A percentile compares a stretch with the other conserved stretches of the same genome.
These are phyloP conservation scores for Cyprinodon brontotheroides DNA, from an alignment of 2,113 vertebrate genomes.

Conservation along the genomic window DNA sequence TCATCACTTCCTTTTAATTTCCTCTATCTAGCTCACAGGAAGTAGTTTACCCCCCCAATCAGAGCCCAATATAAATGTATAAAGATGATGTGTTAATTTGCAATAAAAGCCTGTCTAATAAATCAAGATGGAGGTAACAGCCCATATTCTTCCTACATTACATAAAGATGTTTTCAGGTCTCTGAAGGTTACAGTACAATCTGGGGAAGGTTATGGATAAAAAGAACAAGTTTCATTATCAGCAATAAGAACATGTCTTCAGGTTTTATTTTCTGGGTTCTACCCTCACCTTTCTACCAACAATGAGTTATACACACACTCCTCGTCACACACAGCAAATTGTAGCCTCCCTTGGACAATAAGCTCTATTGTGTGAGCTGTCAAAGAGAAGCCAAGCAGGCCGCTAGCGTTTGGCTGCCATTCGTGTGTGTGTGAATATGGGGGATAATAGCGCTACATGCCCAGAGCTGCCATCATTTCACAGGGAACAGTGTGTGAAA, in stretches of 20 bases:
- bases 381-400: constrained; percentile 77
- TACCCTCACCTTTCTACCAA: constrained; percentile 60
- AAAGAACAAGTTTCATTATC: constrained; percentile 61
- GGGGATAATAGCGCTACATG: constrained; percentile 90
- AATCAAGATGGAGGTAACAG: background rate
- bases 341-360: constrained; percentile 88
- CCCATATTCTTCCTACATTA: background rate
- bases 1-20: constrained; percentile 77
- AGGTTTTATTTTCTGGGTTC: constrained; percentile 59
- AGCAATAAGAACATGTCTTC: constrained; percentile 60
- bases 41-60: constrained; percentile 81
- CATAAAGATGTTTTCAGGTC: background rate
- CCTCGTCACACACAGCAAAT: constrained; percentile 81
- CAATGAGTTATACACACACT: constrained; percentile 53
- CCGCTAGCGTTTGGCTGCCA: constrained; percentile 77
- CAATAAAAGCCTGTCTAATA: background rate
- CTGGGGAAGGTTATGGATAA: constrained; percentile 44
- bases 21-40: constrained; percentile 65
- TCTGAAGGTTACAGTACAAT: background rate
- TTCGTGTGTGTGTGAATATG: constrained; percentile 65
- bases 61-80: constrained; percentile 1
- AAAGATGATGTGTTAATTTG: background rate
- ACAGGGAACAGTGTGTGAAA: constrained; percentile 86
- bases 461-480: constrained; percentile 93
- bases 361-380: constrained; percentile 89